A percentile compares a stretch with the other conserved stretches of the same genome.
phyloP scores from a whole-genome alignment of 2,113 vertebrate species.

The Leucoraja erinaceus region DNA sequence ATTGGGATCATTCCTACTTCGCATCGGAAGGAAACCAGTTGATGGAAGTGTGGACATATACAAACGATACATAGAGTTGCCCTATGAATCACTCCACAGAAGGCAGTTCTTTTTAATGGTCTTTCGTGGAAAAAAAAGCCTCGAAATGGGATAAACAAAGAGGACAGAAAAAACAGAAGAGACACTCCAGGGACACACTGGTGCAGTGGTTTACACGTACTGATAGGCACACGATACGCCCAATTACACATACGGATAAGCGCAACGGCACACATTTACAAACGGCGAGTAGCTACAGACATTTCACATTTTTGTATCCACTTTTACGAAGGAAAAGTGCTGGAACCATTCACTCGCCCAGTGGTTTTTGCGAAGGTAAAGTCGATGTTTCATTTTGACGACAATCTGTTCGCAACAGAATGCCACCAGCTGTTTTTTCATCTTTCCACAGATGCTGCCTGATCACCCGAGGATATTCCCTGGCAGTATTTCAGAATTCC shows the following conservation, averaged over 20 bases:
- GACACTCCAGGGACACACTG: too few relatives aligned
- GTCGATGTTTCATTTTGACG: too few relatives aligned
- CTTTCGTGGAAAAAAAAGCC: background rate
- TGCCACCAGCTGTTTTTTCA: too few relatives aligned
- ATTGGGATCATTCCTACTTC: background rate
- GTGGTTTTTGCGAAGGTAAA: background rate
- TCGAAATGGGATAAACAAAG: background rate
- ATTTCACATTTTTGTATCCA: too few relatives aligned
- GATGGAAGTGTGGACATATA: background rate
- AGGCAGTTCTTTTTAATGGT: too few relatives aligned
- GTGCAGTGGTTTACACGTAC: background rate
- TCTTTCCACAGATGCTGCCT: constrained; percentile 4
- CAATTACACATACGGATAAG: too few relatives aligned
- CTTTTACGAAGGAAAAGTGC: background rate
- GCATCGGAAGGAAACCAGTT: background rate
- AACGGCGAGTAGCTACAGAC: too few relatives aligned
- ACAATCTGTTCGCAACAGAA: background rate
- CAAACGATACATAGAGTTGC: background rate
- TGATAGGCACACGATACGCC: background rate
- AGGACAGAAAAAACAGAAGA: background rate
- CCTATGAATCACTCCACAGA: background rate
- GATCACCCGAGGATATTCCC: background rate
- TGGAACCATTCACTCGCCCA: background rate
- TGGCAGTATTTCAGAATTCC: background rate
- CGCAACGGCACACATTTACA: too few relatives aligned